These are phyloP conservation scores for Aphodius sticticus DNA, from an alignment of 2,888 invertebrate genomes.

Conservation along the genomic window DNA sequence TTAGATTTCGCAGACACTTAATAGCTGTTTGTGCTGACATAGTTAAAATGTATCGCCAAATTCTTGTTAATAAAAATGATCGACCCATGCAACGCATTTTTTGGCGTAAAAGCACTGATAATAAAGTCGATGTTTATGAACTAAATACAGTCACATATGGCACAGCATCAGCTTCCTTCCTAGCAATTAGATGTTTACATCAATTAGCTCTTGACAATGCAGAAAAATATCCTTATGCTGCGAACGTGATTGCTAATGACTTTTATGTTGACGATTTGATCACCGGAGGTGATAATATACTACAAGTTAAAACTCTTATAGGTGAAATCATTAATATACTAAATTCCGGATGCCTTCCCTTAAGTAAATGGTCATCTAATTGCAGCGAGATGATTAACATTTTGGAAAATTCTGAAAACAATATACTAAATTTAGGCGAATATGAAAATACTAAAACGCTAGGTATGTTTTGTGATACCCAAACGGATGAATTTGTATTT, in stretches of 20 bases:
- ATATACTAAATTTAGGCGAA: not conserved
- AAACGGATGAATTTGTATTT: not conserved
- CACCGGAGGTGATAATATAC: not conserved
- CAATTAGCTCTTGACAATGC: not conserved
- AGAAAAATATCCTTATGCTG: not conserved
- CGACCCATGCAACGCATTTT: not conserved
- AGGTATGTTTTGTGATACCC: not conserved
- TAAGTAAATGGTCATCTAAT: not conserved
- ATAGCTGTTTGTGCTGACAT: not conserved
- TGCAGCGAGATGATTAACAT: slow-evolving; percentile 5
- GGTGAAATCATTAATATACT: not conserved
- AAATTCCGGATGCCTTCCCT: not conserved
- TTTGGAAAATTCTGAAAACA: not conserved
- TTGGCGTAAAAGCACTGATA: not conserved
- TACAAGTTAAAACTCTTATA: not conserved
- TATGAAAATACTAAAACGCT: not conserved
- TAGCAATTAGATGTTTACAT: not conserved
- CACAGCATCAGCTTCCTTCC: slow-evolving; percentile 5
- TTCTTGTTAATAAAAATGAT: not conserved
- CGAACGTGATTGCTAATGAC: not conserved
- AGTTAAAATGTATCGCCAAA: slow-evolving; percentile 14
- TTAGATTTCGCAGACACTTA: not conserved
- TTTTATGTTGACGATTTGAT: not conserved
- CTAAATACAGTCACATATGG: slow-evolving; percentile 5
- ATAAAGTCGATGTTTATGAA: not conserved